Evolutionary conservation across 2,113 vertebrate species (phyloP).

Genomic region (Solea solea): DNA sequence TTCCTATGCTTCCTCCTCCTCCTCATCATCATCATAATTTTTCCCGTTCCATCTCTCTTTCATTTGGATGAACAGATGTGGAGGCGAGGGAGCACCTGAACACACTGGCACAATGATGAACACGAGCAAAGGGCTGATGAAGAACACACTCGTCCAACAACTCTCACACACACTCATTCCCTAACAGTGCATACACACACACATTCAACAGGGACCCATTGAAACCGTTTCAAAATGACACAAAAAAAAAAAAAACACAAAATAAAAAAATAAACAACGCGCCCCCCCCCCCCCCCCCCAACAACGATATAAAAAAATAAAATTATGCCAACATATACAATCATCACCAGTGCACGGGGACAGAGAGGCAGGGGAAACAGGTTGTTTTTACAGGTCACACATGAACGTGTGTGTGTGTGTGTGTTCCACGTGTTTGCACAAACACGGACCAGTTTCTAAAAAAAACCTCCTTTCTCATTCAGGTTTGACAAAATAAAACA

Average conservation of each 20-base stretch:
- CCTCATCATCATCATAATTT: background rate
- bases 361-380: slow-evolving; percentile 16
- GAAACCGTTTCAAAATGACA: slow-evolving; percentile 21
- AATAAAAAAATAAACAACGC: slow-evolving; percentile 5
- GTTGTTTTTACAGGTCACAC: slow-evolving; percentile 4
- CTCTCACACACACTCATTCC: slow-evolving; percentile 1
- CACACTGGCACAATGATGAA: slow-evolving; percentile 61
- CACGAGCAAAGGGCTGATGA: slow-evolving; percentile 35
- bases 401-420: background rate
- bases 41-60: slow-evolving; percentile 4
- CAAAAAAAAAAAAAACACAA: slow-evolving; percentile 23
- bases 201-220: slow-evolving; percentile 8
- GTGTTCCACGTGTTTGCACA: background rate
- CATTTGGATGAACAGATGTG: slow-evolving; percentile 38
- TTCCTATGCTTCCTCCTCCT: slow-evolving; percentile 11
- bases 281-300: no score
- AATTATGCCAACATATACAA: slow-evolving; percentile 52
- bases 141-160: background rate
- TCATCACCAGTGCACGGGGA: slow-evolving; percentile 65
- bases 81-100: slow-evolving; percentile 59
- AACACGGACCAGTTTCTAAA: background rate
- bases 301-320: slow-evolving; percentile 62
- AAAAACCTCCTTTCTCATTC: slow-evolving; percentile 1
- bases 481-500: background rate
- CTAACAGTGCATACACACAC: background rate